Conservation (phyloP, 2,113 vertebrate species). For the Rhodinocichla rosea region DNA sequence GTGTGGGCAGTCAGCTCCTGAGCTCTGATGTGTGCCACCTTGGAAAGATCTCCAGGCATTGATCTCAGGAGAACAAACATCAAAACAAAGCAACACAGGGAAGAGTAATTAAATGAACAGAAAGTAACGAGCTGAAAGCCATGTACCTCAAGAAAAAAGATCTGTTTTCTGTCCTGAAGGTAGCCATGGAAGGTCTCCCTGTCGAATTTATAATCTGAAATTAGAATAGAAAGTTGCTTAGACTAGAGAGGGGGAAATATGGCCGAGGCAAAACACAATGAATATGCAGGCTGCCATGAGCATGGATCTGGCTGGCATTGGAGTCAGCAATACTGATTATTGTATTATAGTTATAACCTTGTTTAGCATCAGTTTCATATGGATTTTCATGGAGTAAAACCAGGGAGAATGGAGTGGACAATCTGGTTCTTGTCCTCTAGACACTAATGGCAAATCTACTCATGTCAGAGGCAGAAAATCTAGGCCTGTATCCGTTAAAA, state of each 20-base stretch:
- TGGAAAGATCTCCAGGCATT: neutral
- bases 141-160: slow-evolving; percentile 87
- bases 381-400: neutral
- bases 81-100: neutral
- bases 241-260: neutral
- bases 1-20: neutral
- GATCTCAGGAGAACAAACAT: neutral
- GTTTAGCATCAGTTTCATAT: neutral
- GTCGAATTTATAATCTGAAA: slow-evolving; percentile 75
- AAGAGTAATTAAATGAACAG: neutral
- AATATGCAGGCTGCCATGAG: neutral
- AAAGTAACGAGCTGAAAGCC: neutral
- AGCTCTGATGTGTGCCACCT: neutral
- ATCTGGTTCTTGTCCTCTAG: neutral
- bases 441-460: neutral
- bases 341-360: neutral
- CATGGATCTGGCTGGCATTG: accelerated
- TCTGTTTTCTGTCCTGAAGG: slow-evolving; percentile 78
- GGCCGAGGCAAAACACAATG: neutral
- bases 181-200: slow-evolving; percentile 75
- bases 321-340: neutral
- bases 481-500: neutral
- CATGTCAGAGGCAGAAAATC: neutral
- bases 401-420: neutral
- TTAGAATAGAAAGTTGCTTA: neutral